A percentile compares a stretch with the other conserved stretches of the same genome.
Evolutionary conservation across 1,140 invertebrate species (phyloP).

Genomic region (Drosophila setifemur): DNA sequence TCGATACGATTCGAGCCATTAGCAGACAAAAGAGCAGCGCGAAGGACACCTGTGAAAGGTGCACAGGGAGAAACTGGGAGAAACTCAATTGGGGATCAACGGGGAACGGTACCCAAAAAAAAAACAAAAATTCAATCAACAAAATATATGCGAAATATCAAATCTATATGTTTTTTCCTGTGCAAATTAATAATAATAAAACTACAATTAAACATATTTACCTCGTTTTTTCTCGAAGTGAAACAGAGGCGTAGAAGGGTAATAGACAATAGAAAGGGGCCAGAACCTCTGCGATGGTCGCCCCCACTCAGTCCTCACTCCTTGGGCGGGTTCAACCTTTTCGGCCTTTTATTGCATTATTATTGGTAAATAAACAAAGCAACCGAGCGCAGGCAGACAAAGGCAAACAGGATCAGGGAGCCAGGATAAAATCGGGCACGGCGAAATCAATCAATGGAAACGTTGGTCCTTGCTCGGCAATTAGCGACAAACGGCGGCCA

Average conservation of each 20-base stretch:
- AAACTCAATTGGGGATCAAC: too few relatives aligned
- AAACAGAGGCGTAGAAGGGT: not conserved
- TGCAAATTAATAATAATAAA: too few relatives aligned
- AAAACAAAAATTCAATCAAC: too few relatives aligned
- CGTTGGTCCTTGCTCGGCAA: constrained; percentile 27
- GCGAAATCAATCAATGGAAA: constrained; percentile 66
- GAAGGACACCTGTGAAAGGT: constrained; percentile 19
- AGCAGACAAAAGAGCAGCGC: constrained; percentile 24
- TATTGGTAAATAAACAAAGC: constrained; percentile 62
- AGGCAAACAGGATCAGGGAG: constrained; percentile 19
- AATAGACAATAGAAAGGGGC: not conserved
- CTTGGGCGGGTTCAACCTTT: constrained; percentile 22
- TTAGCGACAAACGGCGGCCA: constrained; percentile 34
- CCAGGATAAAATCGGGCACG: not conserved
- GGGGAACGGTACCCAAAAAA: too few relatives aligned
- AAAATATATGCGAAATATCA: too few relatives aligned
- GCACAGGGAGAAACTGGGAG: not conserved
- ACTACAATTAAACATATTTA: too few relatives aligned
- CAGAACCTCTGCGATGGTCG: not conserved
- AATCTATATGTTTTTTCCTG: too few relatives aligned
- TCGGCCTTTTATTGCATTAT: constrained; percentile 66
- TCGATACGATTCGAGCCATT: constrained; percentile 52
- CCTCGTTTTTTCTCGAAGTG: too few relatives aligned
- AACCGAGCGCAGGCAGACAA: constrained; percentile 7
- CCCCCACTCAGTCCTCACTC: too few relatives aligned